Base-by-base conservation (phyloP, 2,888 invertebrate genomes). In the Dicyrtomina minuta region DNA sequence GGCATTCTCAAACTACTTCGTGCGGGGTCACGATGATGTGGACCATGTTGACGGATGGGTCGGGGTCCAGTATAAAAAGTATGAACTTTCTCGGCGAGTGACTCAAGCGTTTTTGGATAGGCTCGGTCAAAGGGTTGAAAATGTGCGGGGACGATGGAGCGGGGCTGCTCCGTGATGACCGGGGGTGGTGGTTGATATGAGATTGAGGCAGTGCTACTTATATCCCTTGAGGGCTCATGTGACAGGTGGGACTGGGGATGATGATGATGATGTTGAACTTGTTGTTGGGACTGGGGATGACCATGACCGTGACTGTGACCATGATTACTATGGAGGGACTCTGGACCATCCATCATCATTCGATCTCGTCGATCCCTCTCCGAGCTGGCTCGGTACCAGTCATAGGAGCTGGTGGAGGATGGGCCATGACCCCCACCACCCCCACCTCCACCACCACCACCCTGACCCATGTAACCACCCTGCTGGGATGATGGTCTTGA, bases 31-130 rank as follows among this genome's bases (percentile, higher is more conserved):
- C 64, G 60, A 26, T 20, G 44, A 17, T 56, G 72, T 44, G 72
- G 72, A 51, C 77, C 73, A 46, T 73, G 72, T 46, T 77, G 77
- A 33, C 77, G 72, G 15, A 71, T 58, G 20, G 77, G 75, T 67
- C 79, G 65, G 24, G 78, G 77, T 33, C 87, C 87, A n/a, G 87
- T 86, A 80, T 92, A 91, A 82, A 92, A 93, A 66, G 93, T 90
- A 82, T 94, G 94, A 68, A 94, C 93, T 83, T 93, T 93, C 82
- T 95, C 94, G 5, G 94, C 93, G 66, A 95, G 86, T 79, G 93
- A 81, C 94, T 94, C 64, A 76, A 94, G 83, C 0, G 94, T 94
- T 81, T 93, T 93, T 1, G 92, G 91, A 81, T 91, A 91, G 3
- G 87, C 88, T 73, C 93, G 87, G 81, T 93, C 93, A 82, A 93